Percentiles rank a stretch among this genome's conserved stretches.
Evolutionary conservation across 2,888 invertebrate species (phyloP).

Genomic region (Cistogaster globosa): DNA sequence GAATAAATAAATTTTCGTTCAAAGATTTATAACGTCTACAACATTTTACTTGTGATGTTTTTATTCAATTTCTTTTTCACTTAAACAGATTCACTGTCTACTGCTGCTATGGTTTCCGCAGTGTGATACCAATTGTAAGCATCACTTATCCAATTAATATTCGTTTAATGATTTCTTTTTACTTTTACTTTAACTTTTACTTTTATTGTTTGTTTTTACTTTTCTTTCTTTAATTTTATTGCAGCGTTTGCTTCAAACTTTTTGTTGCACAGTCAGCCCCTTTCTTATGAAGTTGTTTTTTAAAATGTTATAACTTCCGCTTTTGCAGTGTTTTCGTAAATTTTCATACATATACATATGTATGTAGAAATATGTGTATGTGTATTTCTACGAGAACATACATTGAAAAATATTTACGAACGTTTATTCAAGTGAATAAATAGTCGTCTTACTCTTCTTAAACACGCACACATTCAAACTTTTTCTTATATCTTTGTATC

Average conservation of each 20-base stretch:
- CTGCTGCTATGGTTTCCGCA: background rate
- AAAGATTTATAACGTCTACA: slow-evolving; percentile 46
- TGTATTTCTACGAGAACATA: too few relatives aligned
- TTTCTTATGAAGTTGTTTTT: background rate
- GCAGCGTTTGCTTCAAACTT: slow-evolving; percentile 1
- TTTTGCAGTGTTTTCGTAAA: background rate
- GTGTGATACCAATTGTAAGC: slow-evolving; percentile 26
- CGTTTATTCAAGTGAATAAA: background rate
- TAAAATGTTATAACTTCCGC: background rate
- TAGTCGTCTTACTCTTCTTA: background rate
- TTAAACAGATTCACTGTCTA: background rate
- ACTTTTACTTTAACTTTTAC: slow-evolving; percentile 23
- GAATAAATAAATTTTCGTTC: background rate
- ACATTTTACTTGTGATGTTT: slow-evolving; percentile 35
- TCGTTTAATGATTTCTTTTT: slow-evolving; percentile 57
- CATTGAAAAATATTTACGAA: background rate
- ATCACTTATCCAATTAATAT: slow-evolving; percentile 68
- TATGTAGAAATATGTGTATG: too few relatives aligned
- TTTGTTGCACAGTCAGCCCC: slow-evolving; percentile 2
- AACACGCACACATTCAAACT: too few relatives aligned
- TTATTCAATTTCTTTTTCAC: slow-evolving; percentile 39
- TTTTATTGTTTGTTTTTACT: background rate
- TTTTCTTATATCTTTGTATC: too few relatives aligned
- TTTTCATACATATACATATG: too few relatives aligned
- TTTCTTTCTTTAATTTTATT: background rate